These are phyloP conservation scores for Anguilla marmorata DNA, from an alignment of 2,797 vertebrate species.

Conservation along the genomic window DNA sequence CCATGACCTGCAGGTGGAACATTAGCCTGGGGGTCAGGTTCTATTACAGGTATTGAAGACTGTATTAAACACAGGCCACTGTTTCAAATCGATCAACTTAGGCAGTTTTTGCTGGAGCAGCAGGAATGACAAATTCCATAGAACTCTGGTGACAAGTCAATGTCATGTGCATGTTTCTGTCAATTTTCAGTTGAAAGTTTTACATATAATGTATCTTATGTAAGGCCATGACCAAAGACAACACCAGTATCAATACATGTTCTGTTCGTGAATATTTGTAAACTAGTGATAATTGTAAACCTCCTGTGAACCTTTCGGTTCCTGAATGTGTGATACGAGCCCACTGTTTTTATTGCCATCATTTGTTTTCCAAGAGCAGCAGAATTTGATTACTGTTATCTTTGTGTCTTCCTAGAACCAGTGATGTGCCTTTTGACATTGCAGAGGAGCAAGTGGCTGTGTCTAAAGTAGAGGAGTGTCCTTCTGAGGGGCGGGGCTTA, in stretches of 20 bases:
- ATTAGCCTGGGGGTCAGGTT: slow-evolving; percentile 57
- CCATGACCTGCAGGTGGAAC: slow-evolving; percentile 89
- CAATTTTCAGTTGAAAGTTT: too few species aligned
- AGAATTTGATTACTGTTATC: not conserved
- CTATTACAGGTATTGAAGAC: slow-evolving; percentile 58
- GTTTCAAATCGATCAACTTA: not conserved
- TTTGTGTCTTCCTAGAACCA: slow-evolving; percentile 63
- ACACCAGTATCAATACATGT: not conserved
- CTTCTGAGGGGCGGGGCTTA: slow-evolving; percentile 52
- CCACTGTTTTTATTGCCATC: not conserved
- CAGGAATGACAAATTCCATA: not conserved
- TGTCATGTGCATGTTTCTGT: too few species aligned
- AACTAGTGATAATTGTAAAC: not conserved
- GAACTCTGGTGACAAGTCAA: not conserved
- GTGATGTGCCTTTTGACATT: slow-evolving; percentile 73
- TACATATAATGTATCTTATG: too few species aligned
- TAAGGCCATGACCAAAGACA: too few species aligned
- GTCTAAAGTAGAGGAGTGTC: slow-evolving; percentile 66
- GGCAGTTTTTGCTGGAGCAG: not conserved
- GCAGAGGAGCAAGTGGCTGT: slow-evolving; percentile 58
- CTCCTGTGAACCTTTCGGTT: not conserved
- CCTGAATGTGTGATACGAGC: not conserved
- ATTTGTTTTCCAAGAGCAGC: not conserved
- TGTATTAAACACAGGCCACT: not conserved
- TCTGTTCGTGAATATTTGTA: not conserved